Conservation (phyloP, 2,888 invertebrate genomes). For the Mylabris sibirica region DNA sequence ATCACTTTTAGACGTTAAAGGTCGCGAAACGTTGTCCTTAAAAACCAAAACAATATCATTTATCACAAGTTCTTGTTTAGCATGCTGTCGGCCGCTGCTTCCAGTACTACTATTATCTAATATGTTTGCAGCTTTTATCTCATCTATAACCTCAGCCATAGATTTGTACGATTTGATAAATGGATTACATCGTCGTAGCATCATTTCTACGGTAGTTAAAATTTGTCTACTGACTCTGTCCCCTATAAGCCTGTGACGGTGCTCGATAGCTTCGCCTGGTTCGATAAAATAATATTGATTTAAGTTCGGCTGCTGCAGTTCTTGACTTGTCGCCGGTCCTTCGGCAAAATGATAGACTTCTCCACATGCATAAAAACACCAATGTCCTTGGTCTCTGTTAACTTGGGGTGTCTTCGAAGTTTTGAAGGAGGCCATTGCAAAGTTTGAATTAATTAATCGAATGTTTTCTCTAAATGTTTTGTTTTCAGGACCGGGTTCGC, state of each 20-base stretch:
- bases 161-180: not conserved
- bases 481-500: not conserved
- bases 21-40: too few species aligned
- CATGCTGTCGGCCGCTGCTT: too few species aligned
- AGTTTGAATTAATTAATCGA: not conserved
- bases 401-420: not conserved
- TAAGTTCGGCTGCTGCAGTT: not conserved
- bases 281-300: not conserved
- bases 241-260: not conserved
- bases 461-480: not conserved
- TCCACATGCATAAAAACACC: not conserved
- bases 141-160: not conserved
- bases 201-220: not conserved
- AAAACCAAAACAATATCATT: too few species aligned
- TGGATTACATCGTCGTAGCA: not conserved
- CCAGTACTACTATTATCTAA: too few species aligned
- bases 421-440: not conserved
- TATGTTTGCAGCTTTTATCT: not conserved
- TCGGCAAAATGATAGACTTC: not conserved
- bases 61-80: too few species aligned
- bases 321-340: not conserved
- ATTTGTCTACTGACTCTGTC: not conserved
- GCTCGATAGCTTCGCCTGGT: not conserved
- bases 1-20: not conserved
- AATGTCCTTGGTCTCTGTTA: not conserved